Conservation (phyloP, 2,797 vertebrate species). For the Enteromius trimaculatus region DNA sequence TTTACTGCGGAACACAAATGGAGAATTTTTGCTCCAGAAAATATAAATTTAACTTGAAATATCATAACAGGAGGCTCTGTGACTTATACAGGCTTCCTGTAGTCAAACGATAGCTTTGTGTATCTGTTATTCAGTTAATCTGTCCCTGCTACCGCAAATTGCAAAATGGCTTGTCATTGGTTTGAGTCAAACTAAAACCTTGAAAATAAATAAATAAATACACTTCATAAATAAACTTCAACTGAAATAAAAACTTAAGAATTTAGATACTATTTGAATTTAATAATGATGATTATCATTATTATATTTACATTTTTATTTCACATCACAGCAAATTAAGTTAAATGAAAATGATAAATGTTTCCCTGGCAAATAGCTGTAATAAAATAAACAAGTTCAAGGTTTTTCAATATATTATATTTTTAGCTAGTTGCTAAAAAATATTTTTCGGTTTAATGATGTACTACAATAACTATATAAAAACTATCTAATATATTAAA, state of each 20-base stretch:
- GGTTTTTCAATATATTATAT: neutral
- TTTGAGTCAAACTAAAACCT: neutral
- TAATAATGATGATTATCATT: too few relatives aligned
- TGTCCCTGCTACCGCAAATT: neutral
- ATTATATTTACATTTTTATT: neutral
- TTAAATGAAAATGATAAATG: neutral
- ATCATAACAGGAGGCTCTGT: neutral
- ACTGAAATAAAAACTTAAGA: neutral
- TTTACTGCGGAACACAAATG: neutral
- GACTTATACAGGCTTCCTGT: neutral
- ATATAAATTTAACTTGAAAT: neutral
- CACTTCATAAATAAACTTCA: neutral
- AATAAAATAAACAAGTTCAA: neutral
- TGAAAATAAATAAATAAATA: neutral
- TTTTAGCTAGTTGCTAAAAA: neutral
- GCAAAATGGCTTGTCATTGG: neutral
- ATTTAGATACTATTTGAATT: neutral
- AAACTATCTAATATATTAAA: too few relatives aligned
- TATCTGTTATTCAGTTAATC: neutral
- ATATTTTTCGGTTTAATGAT: neutral
- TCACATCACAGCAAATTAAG: neutral
- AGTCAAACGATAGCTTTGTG: neutral
- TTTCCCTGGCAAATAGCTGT: neutral
- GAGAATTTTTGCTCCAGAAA: neutral
- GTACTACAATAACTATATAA: neutral